A percentile compares a stretch with the other conserved stretches of the same genome.
Conservation (phyloP, 1,140 invertebrate genomes). For the Aphidius ervi region DNA sequence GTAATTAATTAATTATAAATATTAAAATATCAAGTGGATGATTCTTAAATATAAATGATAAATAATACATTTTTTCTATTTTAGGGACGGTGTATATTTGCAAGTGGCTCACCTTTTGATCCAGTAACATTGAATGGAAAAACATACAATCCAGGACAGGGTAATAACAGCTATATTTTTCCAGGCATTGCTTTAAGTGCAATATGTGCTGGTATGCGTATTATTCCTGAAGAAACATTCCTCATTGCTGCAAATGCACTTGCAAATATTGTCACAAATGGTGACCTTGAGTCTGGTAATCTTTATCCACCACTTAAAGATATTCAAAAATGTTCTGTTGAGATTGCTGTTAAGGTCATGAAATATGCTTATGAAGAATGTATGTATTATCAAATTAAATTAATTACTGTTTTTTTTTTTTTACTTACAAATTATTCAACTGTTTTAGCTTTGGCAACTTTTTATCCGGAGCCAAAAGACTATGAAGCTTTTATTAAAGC, state of each 20-base stretch:
- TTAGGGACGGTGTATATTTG: slow-evolving; percentile 81
- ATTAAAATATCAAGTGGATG: too few species aligned
- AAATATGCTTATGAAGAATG: slow-evolving; percentile 84
- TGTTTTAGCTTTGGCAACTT: slow-evolving; percentile 65
- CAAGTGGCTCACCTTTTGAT: slow-evolving; percentile 88
- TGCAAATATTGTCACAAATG: slow-evolving; percentile 76
- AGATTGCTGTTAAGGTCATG: slow-evolving; percentile 80
- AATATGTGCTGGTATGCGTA: slow-evolving; percentile 75
- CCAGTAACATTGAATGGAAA: slow-evolving; percentile 75
- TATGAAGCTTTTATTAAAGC: slow-evolving; percentile 72
- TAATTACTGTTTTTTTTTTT: slow-evolving; percentile 15
- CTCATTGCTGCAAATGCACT: slow-evolving; percentile 81
- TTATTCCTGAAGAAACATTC: slow-evolving; percentile 86
- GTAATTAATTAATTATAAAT: slow-evolving; percentile 48
- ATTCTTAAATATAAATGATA: too few species aligned
- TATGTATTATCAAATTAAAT: slow-evolving; percentile 42
- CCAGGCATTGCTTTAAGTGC: slow-evolving; percentile 88
- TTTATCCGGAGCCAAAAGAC: slow-evolving; percentile 73
- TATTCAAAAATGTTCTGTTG: slow-evolving; percentile 83
- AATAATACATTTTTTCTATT: background rate
- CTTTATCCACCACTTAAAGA: slow-evolving; percentile 90
- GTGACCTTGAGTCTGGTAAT: slow-evolving; percentile 80
- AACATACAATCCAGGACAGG: slow-evolving; percentile 82
- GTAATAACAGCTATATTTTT: slow-evolving; percentile 97
- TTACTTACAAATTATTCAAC: slow-evolving; percentile 19